Conservation (phyloP, 2,888 invertebrate genomes). For the Onthophagus sagittarius region DNA sequence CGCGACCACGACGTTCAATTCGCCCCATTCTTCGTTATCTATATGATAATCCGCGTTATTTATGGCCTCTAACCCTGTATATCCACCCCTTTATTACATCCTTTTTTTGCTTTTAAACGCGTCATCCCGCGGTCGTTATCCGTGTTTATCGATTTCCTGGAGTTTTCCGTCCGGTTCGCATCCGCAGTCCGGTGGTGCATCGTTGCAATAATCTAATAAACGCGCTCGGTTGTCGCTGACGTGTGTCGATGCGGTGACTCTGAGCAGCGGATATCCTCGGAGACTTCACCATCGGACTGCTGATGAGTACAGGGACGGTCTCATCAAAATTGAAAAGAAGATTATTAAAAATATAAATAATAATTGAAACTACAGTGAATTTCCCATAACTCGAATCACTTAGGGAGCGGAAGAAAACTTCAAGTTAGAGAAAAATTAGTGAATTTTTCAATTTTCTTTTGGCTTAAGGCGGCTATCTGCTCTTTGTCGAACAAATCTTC, state of each 20-base stretch:
- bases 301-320: slow-evolving; percentile 35
- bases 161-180: not conserved
- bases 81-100: not conserved
- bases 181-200: not conserved
- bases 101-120: not conserved
- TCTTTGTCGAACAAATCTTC: too few relatives aligned
- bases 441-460: too few relatives aligned
- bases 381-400: too few relatives aligned
- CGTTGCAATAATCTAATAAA: slow-evolving; percentile 27
- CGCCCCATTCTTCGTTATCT: not conserved
- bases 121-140: not conserved
- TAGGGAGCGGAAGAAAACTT: too few relatives aligned
- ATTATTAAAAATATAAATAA: too few relatives aligned
- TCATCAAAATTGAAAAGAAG: not conserved
- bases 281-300: slow-evolving; percentile 37
- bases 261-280: slow-evolving; percentile 41
- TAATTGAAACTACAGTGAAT: too few relatives aligned
- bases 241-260: slow-evolving; percentile 23
- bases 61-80: not conserved
- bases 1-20: not conserved
- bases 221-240: slow-evolving; percentile 22
- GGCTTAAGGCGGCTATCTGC: too few relatives aligned
- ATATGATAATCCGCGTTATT: not conserved
- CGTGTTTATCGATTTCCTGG: not conserved
- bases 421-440: too few relatives aligned